Base-by-base conservation (phyloP, 2,888 invertebrate species). In the Notodonta dromedarius region DNA sequence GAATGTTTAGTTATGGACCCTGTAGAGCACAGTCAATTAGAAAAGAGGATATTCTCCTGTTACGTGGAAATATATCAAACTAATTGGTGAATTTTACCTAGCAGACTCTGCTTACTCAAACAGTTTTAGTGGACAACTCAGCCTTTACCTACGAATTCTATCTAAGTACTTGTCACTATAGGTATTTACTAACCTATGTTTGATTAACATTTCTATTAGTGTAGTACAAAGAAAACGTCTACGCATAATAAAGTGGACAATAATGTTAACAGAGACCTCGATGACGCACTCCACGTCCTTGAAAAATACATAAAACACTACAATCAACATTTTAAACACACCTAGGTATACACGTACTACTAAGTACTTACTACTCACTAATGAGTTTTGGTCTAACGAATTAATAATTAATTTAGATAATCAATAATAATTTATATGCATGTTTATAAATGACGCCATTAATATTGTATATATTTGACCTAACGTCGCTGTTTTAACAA, bases 221-320 rank as follows among this genome's bases (percentile, higher is more conserved):
- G 55, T 64, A 62, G 63, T 12, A 73, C 64, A 69, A 70, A 24
- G 1, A 24, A 24, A 24, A 73, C 73, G 70, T 64, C 69, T 75
- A 74, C 58, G 42, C 63, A 62, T 62, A 66, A 62, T 65, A 66
- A 69, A 24, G 24, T 24, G 24, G 24, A 24, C 24, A 24, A 24
- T 2, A 24, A 69, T 72, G 55, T 67, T 62, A 74, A 65, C 54
- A 60, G 66, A 73, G 75, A 73, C 78, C 77, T 83, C 78, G 71
- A 65, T 83, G 81, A 82, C 79, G 81, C 77, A 79, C 75, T 66
- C 68, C 59, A 57, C 67, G 81, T 71, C 85, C 86, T 85, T 82
- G 80, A 61, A 66, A 24, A 71, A 78, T 79, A 82, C 77, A 77
- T 74, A 75, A 72, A 74, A 74, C 66, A 79, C 79, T 76, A 78